Percentiles rank a stretch among this genome's conserved stretches.
These are phyloP conservation scores for Dione juno DNA, from an alignment of 2,888 invertebrate genomes.

Conservation along the genomic window DNA sequence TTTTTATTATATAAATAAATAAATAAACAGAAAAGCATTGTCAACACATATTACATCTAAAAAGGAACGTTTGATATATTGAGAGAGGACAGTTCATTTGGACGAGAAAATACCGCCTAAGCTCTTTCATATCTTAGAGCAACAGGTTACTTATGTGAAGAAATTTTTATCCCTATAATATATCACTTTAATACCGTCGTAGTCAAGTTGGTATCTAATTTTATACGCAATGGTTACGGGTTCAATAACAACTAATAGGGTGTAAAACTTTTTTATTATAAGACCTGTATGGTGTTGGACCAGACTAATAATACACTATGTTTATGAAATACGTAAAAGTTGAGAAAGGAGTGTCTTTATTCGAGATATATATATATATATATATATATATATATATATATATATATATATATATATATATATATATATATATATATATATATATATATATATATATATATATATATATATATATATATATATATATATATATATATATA, in stretches of 20 bases:
- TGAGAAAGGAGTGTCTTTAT: too few relatives aligned
- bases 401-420: too few relatives aligned
- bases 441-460: too few relatives aligned
- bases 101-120: slow-evolving; percentile 41
- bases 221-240: not conserved
- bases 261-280: not conserved
- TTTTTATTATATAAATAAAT: not conserved
- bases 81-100: slow-evolving; percentile 40
- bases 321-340: too few relatives aligned
- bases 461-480: too few relatives aligned
- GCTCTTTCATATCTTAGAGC: slow-evolving; percentile 63
- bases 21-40: not conserved
- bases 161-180: slow-evolving; percentile 78
- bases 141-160: slow-evolving; percentile 73
- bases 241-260: not conserved
- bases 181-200: slow-evolving; percentile 58
- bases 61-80: slow-evolving; percentile 26
- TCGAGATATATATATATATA: not conserved
- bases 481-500: too few relatives aligned
- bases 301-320: too few relatives aligned
- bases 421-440: too few relatives aligned
- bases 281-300: too few relatives aligned
- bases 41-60: not conserved
- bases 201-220: slow-evolving; percentile 48
- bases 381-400: too few relatives aligned